Percentiles rank a stretch among this genome's conserved stretches.
Conservation (phyloP, 2,888 invertebrate genomes). For the Sicus ferrugineus region DNA sequence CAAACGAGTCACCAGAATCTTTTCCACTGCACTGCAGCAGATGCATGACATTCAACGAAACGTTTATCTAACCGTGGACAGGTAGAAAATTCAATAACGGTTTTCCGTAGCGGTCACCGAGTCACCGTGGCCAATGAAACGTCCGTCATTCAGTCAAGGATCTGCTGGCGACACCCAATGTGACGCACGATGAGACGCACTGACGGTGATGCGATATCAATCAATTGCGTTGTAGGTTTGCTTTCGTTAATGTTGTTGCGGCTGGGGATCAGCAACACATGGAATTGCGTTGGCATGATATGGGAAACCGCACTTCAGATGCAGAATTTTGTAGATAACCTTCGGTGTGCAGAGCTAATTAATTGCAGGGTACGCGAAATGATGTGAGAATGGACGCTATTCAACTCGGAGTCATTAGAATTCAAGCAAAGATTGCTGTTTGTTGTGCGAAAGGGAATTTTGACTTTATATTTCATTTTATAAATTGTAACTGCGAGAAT, state of each 20-base stretch:
- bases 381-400: too few relatives aligned
- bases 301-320: constrained; percentile 8
- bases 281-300: background rate
- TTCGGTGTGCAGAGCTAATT: too few relatives aligned
- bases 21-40: background rate
- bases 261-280: background rate
- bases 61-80: constrained; percentile 25
- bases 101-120: background rate
- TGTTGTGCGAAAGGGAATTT: too few relatives aligned
- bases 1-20: background rate
- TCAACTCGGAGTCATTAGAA: too few relatives aligned
- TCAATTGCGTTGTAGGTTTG: too few relatives aligned
- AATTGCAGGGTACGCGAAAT: too few relatives aligned
- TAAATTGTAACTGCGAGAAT: too few relatives aligned
- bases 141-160: background rate
- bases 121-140: background rate
- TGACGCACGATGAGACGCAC: background rate
- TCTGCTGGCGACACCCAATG: background rate
- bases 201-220: background rate
- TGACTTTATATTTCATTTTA: too few relatives aligned
- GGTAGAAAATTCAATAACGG: constrained; percentile 23
- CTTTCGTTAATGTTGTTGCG: background rate
- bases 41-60: constrained; percentile 8
- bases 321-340: background rate
- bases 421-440: too few relatives aligned